Percentiles rank a stretch among this genome's conserved stretches.
Evolutionary conservation across 2,888 invertebrate species (phyloP).

Genomic region (Ryuthela nishihirai): DNA sequence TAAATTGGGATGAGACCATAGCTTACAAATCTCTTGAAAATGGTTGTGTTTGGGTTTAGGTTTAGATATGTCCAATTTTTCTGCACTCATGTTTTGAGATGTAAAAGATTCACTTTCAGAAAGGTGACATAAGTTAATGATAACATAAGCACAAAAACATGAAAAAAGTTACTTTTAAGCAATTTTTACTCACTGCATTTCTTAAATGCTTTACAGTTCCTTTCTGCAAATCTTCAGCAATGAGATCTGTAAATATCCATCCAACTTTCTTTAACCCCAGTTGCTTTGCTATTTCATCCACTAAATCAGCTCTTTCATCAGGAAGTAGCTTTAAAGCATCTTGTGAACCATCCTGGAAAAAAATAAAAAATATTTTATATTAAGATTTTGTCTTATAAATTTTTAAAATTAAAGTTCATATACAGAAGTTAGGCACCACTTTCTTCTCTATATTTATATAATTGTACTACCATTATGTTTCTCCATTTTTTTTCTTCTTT

Average conservation of each 20-base stretch:
- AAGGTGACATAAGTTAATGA: too few relatives aligned
- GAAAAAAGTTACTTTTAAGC: too few relatives aligned
- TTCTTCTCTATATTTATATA: not conserved
- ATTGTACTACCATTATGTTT: not conserved
- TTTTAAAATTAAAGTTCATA: not conserved
- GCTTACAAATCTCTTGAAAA: too few relatives aligned
- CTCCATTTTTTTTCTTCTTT: not conserved
- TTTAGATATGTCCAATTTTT: too few relatives aligned
- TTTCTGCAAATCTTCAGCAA: constrained; percentile 73
- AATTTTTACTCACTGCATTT: constrained; percentile 47
- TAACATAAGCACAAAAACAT: too few relatives aligned
- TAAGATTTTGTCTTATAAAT: not conserved
- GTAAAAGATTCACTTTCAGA: too few relatives aligned
- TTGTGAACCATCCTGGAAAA: constrained; percentile 61
- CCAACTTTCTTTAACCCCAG: constrained; percentile 82
- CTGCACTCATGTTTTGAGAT: too few relatives aligned
- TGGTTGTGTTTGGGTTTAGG: too few relatives aligned
- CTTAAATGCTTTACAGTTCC: constrained; percentile 66
- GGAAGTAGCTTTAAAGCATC: constrained; percentile 70
- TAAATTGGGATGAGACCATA: too few relatives aligned
- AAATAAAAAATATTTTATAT: constrained; percentile 31
- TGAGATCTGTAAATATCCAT: constrained; percentile 98
- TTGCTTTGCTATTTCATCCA: constrained; percentile 69
- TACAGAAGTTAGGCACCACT: not conserved
- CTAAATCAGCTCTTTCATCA: constrained; percentile 61